Evolutionary conservation across 2,113 vertebrate genomes (phyloP).

Genomic region (Paramisgurnus dabryanus): DNA sequence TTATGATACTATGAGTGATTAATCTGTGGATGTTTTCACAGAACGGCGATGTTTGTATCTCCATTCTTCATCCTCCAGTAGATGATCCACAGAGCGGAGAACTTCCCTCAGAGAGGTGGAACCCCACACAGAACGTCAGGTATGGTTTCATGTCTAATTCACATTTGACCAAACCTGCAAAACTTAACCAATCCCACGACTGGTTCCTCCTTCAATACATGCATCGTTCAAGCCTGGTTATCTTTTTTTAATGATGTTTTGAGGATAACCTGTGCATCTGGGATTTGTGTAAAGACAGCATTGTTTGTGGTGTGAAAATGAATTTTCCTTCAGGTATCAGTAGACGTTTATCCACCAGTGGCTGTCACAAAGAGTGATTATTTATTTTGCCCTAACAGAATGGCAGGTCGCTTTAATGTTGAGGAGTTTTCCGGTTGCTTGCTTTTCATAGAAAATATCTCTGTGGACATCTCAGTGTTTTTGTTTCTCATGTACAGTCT

Average conservation of each 20-base stretch:
- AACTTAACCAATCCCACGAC: too few species aligned
- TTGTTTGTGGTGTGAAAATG: background rate
- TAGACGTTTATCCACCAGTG: background rate
- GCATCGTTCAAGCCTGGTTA: too few species aligned
- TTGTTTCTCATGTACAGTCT: constrained; percentile 8
- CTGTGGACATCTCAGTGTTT: background rate
- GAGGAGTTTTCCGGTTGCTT: background rate
- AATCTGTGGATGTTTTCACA: constrained; percentile 55
- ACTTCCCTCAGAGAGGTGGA: constrained; percentile 95
- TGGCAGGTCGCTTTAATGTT: background rate
- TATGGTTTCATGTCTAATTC: constrained; percentile 58
- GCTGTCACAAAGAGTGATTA: background rate
- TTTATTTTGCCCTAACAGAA: constrained; percentile 9
- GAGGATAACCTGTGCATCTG: too few species aligned
- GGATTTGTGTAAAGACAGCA: too few species aligned
- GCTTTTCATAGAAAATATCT: constrained; percentile 14
- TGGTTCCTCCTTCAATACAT: too few species aligned
- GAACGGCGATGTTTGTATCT: constrained; percentile 98
- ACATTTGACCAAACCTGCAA: too few species aligned
- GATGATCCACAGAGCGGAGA: constrained; percentile 98
- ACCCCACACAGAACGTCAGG: constrained; percentile 97
- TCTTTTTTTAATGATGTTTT: too few species aligned
- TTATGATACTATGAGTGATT: background rate
- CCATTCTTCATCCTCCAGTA: constrained; percentile 94
- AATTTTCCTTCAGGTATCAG: background rate